Percentiles rank a stretch among this genome's conserved stretches.
Evolutionary conservation across 1,140 invertebrate genomes (phyloP).

Genomic region (Bombus difficillimus): DNA sequence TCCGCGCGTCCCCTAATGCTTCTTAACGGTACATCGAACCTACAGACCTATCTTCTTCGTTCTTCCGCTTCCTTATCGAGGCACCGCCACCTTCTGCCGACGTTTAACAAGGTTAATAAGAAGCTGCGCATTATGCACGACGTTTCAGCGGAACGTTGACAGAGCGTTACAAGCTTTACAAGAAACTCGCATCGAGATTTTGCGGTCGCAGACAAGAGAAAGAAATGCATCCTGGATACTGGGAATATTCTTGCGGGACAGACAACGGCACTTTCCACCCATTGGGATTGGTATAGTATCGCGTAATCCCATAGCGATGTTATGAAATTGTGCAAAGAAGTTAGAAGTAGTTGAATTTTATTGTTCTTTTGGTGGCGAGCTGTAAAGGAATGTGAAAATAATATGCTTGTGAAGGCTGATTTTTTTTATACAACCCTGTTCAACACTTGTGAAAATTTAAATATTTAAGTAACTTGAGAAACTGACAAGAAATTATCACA

Average conservation of each 20-base stretch:
- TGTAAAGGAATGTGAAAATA: too few species aligned
- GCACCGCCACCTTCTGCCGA: not conserved
- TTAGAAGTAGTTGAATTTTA: not conserved
- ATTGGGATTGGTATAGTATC: not conserved
- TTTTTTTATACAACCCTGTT: too few species aligned
- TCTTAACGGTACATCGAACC: constrained; percentile 63
- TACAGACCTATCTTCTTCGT: constrained; percentile 59
- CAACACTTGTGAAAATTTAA: too few species aligned
- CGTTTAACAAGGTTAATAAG: not conserved
- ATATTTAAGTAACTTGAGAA: too few species aligned
- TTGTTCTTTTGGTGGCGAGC: too few species aligned
- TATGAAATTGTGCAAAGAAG: not conserved
- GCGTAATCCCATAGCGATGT: not conserved
- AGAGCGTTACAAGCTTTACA: not conserved
- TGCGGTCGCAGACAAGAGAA: not conserved
- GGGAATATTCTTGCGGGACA: not conserved
- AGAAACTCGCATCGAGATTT: not conserved
- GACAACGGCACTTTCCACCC: not conserved
- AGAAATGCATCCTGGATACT: not conserved
- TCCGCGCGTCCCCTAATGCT: constrained; percentile 49
- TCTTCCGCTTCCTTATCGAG: constrained; percentile 36
- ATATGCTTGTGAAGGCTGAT: too few species aligned
- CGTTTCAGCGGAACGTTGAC: not conserved
- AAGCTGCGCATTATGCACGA: too few species aligned
- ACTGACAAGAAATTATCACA: too few species aligned